Evolutionary conservation across 2,888 invertebrate genomes (phyloP).

Genomic region (Drosophila nr. fundita): DNA sequence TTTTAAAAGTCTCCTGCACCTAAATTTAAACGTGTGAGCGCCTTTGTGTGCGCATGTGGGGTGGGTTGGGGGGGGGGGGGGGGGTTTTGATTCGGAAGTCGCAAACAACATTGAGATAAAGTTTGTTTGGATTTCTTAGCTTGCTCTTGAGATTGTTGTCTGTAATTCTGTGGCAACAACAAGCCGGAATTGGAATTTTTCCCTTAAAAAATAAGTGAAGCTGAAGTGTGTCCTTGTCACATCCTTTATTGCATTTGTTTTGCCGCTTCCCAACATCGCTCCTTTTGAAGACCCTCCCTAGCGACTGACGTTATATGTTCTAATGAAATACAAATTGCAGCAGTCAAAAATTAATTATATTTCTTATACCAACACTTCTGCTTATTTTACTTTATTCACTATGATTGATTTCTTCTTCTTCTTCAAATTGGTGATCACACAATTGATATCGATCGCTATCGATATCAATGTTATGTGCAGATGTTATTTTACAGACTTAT

Average conservation of each 20-base stretch:
- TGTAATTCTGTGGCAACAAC: conserved; percentile 42
- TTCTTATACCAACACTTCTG: background rate
- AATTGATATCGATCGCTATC: background rate
- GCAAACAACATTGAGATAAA: conserved; percentile 77
- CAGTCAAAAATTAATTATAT: background rate
- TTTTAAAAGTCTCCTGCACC: conserved; percentile 25
- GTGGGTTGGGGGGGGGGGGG: conserved; percentile 34
- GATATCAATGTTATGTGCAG: background rate
- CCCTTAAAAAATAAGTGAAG: conserved; percentile 1
- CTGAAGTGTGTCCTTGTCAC: conserved; percentile 61
- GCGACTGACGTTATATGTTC: background rate
- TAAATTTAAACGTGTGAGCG: conserved; percentile 4
- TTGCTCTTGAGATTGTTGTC: conserved; percentile 61
- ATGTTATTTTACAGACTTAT: background rate
- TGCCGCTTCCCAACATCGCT: conserved; percentile 34
- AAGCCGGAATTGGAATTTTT: background rate
- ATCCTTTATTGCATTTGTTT: conserved; percentile 72
- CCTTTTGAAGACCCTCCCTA: conserved; percentile 1
- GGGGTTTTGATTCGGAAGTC: conserved; percentile 71
- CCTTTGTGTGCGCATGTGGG: conserved; percentile 27
- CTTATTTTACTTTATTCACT: background rate
- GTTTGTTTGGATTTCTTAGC: conserved; percentile 73
- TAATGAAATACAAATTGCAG: background rate
- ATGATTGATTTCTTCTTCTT: background rate
- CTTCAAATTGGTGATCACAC: background rate